Conservation (phyloP, 2,113 vertebrate genomes). For the Neogale vison region DNA sequence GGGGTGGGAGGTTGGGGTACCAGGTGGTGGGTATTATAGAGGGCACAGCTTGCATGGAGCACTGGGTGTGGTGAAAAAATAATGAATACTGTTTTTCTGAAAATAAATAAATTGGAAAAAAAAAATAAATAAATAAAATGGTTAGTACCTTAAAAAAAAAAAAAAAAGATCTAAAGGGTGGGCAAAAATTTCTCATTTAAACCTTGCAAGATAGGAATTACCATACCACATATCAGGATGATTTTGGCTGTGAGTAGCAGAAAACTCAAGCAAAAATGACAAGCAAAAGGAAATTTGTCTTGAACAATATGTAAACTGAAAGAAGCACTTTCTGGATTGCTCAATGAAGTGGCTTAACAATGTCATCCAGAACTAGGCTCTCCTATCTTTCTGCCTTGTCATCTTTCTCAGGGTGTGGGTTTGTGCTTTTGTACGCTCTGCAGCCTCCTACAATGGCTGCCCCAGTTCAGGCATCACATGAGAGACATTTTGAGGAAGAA, state of each 20-base stretch:
- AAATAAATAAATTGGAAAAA: no score
- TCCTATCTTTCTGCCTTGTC: background rate
- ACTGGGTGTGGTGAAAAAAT: no score
- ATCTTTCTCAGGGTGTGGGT: background rate
- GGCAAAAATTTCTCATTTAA: background rate
- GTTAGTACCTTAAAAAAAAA: no score
- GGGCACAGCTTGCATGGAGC: no score
- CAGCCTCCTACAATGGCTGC: background rate
- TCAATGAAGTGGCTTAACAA: background rate
- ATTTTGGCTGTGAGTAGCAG: background rate
- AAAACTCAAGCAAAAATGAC: background rate
- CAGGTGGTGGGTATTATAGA: no score
- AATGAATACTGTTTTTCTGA: no score
- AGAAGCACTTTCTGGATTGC: background rate
- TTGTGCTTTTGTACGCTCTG: background rate
- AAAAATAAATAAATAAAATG: no score
- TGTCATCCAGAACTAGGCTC: background rate
- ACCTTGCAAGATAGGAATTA: background rate
- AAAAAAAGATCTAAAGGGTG: background rate
- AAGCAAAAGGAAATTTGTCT: background rate
- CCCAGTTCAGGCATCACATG: no score
- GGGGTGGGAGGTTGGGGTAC: no score
- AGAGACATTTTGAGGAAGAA: background rate
- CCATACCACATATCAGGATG: background rate
- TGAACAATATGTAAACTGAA: background rate